phyloP scores from a whole-genome alignment of 2,888 invertebrate genomes.

The Tiphia femorata region DNA sequence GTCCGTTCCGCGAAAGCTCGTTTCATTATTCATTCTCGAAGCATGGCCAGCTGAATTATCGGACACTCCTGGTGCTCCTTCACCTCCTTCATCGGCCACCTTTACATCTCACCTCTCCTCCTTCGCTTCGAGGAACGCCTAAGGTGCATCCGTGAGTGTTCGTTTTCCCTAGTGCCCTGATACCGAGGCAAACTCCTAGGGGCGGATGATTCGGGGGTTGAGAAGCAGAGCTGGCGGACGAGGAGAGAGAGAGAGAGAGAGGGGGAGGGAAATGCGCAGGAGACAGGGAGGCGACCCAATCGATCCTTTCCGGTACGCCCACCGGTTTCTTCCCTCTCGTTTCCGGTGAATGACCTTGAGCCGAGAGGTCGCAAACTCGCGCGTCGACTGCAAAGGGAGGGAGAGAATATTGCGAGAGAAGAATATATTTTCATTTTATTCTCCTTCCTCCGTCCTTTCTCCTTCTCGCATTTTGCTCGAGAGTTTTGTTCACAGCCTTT shows the following conservation, averaged over 20 bases:
- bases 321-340: conserved; percentile 25
- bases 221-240: conserved; percentile 33
- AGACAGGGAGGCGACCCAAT: conserved; percentile 37
- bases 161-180: not conserved
- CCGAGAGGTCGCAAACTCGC: conserved; percentile 11
- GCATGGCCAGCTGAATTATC: too few relatives aligned
- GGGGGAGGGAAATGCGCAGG: conserved; percentile 34
- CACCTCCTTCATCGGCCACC: conserved; percentile 3
- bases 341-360: conserved; percentile 29
- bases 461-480: too few relatives aligned
- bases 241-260: conserved; percentile 18
- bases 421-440: not conserved
- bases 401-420: too few relatives aligned
- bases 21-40: too few relatives aligned
- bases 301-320: conserved; percentile 39
- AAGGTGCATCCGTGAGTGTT: too few relatives aligned
- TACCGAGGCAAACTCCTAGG: not conserved
- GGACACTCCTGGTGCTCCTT: conserved; percentile 19
- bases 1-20: too few relatives aligned
- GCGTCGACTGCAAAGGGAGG: not conserved
- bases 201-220: conserved; percentile 25
- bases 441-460: too few relatives aligned
- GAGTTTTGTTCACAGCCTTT: too few relatives aligned
- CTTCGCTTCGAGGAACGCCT: not conserved
- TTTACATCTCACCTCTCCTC: not conserved